A percentile compares a stretch with the other conserved stretches of the same genome.
phyloP scores from a whole-genome alignment of 2,113 vertebrate genomes.

The Sinocyclocheilus anophthalmus region DNA sequence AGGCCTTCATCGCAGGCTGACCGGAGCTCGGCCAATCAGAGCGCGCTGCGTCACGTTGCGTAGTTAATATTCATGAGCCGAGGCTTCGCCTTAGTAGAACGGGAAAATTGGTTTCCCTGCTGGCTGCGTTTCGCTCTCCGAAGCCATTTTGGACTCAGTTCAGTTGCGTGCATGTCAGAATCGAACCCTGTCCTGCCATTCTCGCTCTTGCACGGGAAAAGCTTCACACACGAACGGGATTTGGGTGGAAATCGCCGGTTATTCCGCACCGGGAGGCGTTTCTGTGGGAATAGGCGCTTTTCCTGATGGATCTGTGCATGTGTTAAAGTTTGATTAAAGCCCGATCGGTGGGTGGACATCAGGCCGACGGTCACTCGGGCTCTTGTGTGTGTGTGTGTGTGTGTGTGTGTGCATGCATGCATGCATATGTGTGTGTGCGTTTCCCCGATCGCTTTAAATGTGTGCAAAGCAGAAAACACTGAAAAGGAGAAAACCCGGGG shows the following conservation, averaged over 20 bases:
- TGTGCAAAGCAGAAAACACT: slow-evolving; percentile 57
- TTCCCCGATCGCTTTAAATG: slow-evolving; percentile 61
- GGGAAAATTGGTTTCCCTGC: slow-evolving; percentile 62
- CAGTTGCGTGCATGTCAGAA: slow-evolving; percentile 61
- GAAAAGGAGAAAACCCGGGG: slow-evolving; percentile 60
- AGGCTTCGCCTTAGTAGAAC: background rate
- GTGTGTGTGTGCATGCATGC: slow-evolving; percentile 12
- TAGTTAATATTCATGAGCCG: slow-evolving; percentile 5
- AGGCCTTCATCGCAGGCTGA: background rate
- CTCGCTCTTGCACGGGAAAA: slow-evolving; percentile 14
- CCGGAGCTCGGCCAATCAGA: slow-evolving; percentile 3
- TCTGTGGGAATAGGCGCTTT: background rate
- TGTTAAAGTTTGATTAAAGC: slow-evolving; percentile 38
- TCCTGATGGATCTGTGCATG: slow-evolving; percentile 42
- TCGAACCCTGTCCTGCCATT: slow-evolving; percentile 54
- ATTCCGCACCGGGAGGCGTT: background rate
- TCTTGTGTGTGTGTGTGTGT: slow-evolving; percentile 43
- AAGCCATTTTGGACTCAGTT: slow-evolving; percentile 73
- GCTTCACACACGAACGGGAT: slow-evolving; percentile 25
- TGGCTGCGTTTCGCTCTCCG: slow-evolving; percentile 71
- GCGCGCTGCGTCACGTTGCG: background rate
- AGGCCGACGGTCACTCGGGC: slow-evolving; percentile 37
- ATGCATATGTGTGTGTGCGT: slow-evolving; percentile 9
- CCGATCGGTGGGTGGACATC: slow-evolving; percentile 25
- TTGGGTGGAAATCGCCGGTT: background rate